These are phyloP conservation scores for Drosophila burlai DNA, from an alignment of 1,140 invertebrate species.

Conservation along the genomic window DNA sequence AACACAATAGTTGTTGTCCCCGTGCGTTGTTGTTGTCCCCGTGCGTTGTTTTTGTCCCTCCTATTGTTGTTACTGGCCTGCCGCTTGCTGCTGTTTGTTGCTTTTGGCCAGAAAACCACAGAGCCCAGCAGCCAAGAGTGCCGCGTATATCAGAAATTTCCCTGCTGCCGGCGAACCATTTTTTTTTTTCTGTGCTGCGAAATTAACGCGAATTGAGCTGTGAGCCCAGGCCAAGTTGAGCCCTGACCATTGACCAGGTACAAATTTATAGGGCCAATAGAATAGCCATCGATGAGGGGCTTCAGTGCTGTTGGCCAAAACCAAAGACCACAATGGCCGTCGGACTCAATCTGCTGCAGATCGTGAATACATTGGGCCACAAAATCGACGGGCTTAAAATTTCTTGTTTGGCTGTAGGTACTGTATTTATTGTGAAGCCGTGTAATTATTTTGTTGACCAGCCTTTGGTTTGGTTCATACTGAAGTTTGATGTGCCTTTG, in stretches of 20 bases:
- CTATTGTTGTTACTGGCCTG: slow-evolving; percentile 17
- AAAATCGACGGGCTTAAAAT: slow-evolving; percentile 16
- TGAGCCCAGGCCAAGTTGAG: slow-evolving; percentile 52
- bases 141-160: slow-evolving; percentile 35
- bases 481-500: neutral
- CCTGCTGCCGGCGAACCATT: slow-evolving; percentile 9
- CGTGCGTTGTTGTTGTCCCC: slow-evolving; percentile 23
- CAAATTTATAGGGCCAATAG: slow-evolving; percentile 63
- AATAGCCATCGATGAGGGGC: slow-evolving; percentile 18
- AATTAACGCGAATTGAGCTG: slow-evolving; percentile 77
- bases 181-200: slow-evolving; percentile 35
- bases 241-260: slow-evolving; percentile 50
- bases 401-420: neutral
- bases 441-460: neutral
- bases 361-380: slow-evolving; percentile 7
- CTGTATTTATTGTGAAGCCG: neutral
- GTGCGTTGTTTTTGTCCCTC: slow-evolving; percentile 11
- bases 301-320: slow-evolving; percentile 17
- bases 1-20: slow-evolving; percentile 64
- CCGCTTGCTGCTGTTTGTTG: slow-evolving; percentile 3
- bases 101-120: slow-evolving; percentile 38
- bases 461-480: neutral
- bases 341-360: slow-evolving; percentile 28
- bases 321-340: slow-evolving; percentile 35
- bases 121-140: slow-evolving; percentile 20